Base-by-base conservation (phyloP, 1,140 invertebrate species). In the Heliconius himera region DNA sequence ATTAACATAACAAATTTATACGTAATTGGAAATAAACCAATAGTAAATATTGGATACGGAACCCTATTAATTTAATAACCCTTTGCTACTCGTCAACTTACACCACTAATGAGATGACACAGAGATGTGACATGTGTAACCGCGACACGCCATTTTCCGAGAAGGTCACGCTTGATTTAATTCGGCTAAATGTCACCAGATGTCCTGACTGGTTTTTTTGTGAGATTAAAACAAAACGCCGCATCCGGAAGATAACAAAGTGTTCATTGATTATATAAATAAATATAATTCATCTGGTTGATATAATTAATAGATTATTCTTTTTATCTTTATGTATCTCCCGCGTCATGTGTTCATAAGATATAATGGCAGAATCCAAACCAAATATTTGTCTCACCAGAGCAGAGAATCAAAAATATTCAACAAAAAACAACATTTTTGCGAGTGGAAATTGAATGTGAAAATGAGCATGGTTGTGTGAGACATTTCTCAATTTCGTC, bases 141-240 rank as follows among this genome's bases (percentile, higher is more conserved):
- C 81, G 81, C 76, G 81, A 76, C 81, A 36, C 73, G 78, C 80
- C 81, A 82, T 60, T 49, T 73, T 76, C 70, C 41, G n/a, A 76
- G 73, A 83, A 83, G 82, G 79, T 83, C 79, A 79, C 36, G 76
- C 49, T 81, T 83, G 80, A 84, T 77, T 82, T 84, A 79, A 82
- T 77, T 79, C 73, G 74, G 49, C 29, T 79, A 84, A 84, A 84
- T 84, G 83, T 84, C 83, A 82, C 74, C 80, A 73, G 78, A 74
- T 80, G 83, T 82, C 77, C 78, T 72, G 73, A 74, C 74, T 66
- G 20, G 74, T 76, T 76, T 49, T 56, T 49, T 13, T 76, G 74
- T 8, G 29, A 46, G 41, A 46, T n/a, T 29, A 81, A 72, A 72
- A 76, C 51, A 70, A 66, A 73, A 74, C 22, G 54, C 36, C 20